Percentiles rank a stretch among this genome's conserved stretches.
phyloP scores from a whole-genome alignment of 2,113 vertebrate species.

The Podocnemis expansa region DNA sequence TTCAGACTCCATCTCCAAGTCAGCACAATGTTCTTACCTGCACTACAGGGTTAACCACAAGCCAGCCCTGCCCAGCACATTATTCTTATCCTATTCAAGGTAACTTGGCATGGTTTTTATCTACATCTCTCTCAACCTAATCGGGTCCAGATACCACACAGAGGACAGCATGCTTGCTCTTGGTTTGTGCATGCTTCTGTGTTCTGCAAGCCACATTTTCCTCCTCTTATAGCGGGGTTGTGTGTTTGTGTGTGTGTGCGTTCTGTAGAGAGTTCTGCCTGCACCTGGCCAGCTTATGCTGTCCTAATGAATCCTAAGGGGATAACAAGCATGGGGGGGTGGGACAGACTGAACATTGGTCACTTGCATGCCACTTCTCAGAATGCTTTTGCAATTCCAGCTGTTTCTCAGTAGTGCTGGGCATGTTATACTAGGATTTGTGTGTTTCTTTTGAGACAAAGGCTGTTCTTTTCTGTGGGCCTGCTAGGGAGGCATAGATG shows the following conservation, averaged over 20 bases:
- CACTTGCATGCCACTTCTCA: conserved; percentile 58
- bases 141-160: conserved; percentile 46
- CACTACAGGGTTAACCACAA: conserved; percentile 95
- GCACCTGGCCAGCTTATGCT: conserved; percentile 57
- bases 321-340: conserved; percentile 29
- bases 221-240: neutral
- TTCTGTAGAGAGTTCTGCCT: conserved; percentile 10
- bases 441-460: neutral
- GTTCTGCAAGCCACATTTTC: conserved; percentile 37
- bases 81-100: conserved; percentile 99
- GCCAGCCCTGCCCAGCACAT: conserved; percentile 92
- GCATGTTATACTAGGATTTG: neutral
- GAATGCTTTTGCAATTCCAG: conserved; percentile 43
- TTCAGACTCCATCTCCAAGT: conserved; percentile 94
- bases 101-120: conserved; percentile 85
- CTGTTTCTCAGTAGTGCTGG: conserved; percentile 15
- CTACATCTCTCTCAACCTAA: conserved; percentile 67
- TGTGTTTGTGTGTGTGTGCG: neutral
- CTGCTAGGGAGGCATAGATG: neutral
- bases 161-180: conserved; percentile 55
- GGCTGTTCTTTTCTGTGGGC: neutral
- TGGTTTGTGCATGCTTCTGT: conserved; percentile 78
- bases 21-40: conserved; percentile 97
- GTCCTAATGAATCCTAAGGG: conserved; percentile 53
- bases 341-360: neutral